Evolutionary conservation across 2,797 vertebrate genomes (phyloP).

Genomic region (Enteromius treurensis): DNA sequence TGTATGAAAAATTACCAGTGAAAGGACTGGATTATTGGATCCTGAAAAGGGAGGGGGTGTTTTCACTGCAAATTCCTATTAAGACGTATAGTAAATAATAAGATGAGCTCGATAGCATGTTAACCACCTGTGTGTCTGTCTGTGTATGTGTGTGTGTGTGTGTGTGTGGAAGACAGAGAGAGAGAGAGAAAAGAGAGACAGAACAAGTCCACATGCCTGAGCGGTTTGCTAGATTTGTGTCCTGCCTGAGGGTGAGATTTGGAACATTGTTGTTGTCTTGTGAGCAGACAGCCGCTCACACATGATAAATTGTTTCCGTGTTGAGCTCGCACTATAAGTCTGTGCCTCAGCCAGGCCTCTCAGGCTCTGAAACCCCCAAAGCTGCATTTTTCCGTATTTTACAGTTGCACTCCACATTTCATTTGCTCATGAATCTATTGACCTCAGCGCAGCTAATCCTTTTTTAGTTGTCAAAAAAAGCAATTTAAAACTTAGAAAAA

Average conservation of each 20-base stretch:
- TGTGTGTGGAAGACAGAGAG: slow-evolving; percentile 37
- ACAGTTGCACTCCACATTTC: slow-evolving; percentile 44
- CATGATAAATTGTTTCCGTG: slow-evolving; percentile 85
- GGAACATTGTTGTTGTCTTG: slow-evolving; percentile 81
- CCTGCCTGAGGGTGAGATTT: slow-evolving; percentile 75
- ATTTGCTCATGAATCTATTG: slow-evolving; percentile 6
- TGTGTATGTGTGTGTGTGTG: slow-evolving; percentile 21
- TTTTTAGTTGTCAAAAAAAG: slow-evolving; percentile 25
- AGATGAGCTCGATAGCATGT: slow-evolving; percentile 59
- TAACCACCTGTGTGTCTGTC: slow-evolving; percentile 57
- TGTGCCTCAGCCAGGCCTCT: slow-evolving; percentile 75
- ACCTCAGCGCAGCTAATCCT: background rate
- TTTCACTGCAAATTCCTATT: slow-evolving; percentile 6
- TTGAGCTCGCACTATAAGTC: slow-evolving; percentile 75
- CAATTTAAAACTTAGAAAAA: background rate
- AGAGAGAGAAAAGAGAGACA: slow-evolving; percentile 37
- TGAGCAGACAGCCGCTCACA: slow-evolving; percentile 80
- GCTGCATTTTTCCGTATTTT: slow-evolving; percentile 47
- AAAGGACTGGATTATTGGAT: slow-evolving; percentile 24
- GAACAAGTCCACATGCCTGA: slow-evolving; percentile 43
- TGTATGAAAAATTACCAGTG: slow-evolving; percentile 37
- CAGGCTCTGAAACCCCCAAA: slow-evolving; percentile 57
- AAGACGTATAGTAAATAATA: slow-evolving; percentile 21
- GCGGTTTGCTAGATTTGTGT: slow-evolving; percentile 65
- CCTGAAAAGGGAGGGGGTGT: background rate